Percentiles rank a stretch among this genome's conserved stretches.
These are phyloP conservation scores for Scolopax mira DNA, from an alignment of 2,113 vertebrate genomes.

Conservation along the genomic window DNA sequence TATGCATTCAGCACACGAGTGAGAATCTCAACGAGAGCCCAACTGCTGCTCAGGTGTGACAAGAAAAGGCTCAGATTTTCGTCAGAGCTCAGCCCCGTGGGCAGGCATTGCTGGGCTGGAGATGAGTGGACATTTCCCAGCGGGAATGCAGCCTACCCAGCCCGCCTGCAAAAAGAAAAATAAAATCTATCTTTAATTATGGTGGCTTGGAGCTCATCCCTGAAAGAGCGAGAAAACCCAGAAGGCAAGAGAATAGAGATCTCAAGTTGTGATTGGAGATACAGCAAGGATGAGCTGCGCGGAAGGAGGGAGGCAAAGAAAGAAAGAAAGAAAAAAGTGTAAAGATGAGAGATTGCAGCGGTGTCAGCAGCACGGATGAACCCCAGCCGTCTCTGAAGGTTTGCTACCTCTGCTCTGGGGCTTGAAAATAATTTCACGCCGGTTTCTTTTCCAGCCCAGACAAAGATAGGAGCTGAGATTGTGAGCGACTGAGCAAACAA, in stretches of 20 bases:
- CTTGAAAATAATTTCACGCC: not conserved
- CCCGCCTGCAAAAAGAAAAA: not conserved
- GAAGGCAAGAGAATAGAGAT: not conserved
- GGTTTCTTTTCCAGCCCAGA: not conserved
- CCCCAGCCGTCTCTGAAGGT: not conserved
- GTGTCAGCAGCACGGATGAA: not conserved
- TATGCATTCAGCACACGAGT: not conserved
- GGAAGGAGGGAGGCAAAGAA: not conserved
- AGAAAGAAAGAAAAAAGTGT: not conserved
- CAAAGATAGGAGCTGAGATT: not conserved
- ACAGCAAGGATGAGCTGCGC: accelerated
- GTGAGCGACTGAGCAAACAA: not conserved
- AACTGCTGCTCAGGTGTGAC: not conserved
- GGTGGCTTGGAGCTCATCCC: not conserved
- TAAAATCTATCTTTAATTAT: not conserved
- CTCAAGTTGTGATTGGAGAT: not conserved
- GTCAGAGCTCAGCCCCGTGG: not conserved
- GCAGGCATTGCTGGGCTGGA: not conserved
- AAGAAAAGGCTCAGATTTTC: accelerated
- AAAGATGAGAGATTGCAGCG: not conserved
- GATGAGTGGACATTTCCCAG: accelerated
- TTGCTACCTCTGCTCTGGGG: not conserved
- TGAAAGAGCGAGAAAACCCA: not conserved
- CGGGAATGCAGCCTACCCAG: accelerated
- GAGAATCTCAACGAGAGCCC: not conserved